Evolutionary conservation across 2,888 invertebrate species (phyloP).

Genomic region (Dimorphilus gyrociliatus): DNA sequence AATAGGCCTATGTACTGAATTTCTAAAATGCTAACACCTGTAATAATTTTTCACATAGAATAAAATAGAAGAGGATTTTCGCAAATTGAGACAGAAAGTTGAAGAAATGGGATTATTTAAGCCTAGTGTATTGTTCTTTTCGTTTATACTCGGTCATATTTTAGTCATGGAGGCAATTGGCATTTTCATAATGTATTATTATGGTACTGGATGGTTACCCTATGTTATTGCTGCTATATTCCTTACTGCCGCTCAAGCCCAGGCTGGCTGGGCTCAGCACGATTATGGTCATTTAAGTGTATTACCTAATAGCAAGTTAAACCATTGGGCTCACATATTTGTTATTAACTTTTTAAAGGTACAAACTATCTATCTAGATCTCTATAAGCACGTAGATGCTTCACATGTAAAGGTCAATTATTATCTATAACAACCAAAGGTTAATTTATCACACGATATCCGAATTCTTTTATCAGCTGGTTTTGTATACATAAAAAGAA

Average conservation of each 20-base stretch:
- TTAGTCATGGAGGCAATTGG: constrained; percentile 19
- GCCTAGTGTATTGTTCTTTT: constrained; percentile 18
- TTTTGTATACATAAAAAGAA: too few relatives aligned
- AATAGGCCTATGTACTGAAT: neutral
- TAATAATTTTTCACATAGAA: constrained; percentile 9
- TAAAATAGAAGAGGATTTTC: constrained; percentile 20
- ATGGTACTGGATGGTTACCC: constrained; percentile 18
- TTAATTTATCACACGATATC: too few relatives aligned
- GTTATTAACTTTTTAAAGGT: constrained; percentile 30
- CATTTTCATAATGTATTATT: constrained; percentile 14
- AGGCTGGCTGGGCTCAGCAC: constrained; percentile 34
- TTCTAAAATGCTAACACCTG: constrained; percentile 2
- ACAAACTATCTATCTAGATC: too few relatives aligned
- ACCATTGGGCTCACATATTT: constrained; percentile 24
- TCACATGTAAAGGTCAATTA: too few relatives aligned
- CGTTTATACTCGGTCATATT: constrained; percentile 16
- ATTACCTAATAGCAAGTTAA: constrained; percentile 20
- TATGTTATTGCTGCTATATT: constrained; percentile 16
- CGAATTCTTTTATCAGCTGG: too few relatives aligned
- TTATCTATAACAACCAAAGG: too few relatives aligned
- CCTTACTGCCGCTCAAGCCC: constrained; percentile 24
- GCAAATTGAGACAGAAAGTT: constrained; percentile 17
- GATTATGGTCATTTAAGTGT: constrained; percentile 34
- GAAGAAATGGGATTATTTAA: constrained; percentile 21
- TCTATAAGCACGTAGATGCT: too few relatives aligned